These are phyloP conservation scores for Eurypyga helias DNA, from an alignment of 2,113 vertebrate genomes.

Conservation along the genomic window DNA sequence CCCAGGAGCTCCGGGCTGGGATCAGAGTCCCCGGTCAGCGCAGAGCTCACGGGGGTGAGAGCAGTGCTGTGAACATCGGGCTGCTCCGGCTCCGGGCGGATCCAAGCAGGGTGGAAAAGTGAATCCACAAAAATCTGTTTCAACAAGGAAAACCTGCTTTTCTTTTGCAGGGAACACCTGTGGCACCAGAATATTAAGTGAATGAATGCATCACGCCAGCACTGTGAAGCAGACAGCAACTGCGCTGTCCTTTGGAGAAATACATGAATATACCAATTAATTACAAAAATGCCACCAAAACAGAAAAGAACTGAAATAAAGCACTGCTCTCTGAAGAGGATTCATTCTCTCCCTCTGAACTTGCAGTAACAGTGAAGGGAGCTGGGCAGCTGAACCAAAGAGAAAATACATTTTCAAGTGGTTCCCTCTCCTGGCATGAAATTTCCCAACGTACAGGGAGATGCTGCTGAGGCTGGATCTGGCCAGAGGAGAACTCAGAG, in stretches of 20 bases:
- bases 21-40: not conserved
- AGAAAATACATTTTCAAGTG: not conserved
- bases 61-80: not conserved
- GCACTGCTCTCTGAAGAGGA: not conserved
- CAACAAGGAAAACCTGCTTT: not conserved
- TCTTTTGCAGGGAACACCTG: not conserved
- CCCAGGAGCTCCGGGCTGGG: not conserved
- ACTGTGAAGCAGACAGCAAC: not conserved
- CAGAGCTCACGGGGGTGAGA: not conserved
- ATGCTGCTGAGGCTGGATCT: not conserved
- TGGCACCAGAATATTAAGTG: not conserved
- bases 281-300: not conserved
- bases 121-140: not conserved
- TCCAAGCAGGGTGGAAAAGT: not conserved
- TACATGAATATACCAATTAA: not conserved
- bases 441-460: rapidly evolving
- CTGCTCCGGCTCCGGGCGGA: not conserved
- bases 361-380: not conserved
- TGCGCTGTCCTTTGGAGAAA: not conserved
- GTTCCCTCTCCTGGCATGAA: not conserved
- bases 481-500: not conserved
- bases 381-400: not conserved
- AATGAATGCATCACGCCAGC: not conserved
- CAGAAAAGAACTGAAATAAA: not conserved
- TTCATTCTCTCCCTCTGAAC: not conserved